phyloP scores from a whole-genome alignment of 2,797 vertebrate species.

The Sparidentex hasta region DNA sequence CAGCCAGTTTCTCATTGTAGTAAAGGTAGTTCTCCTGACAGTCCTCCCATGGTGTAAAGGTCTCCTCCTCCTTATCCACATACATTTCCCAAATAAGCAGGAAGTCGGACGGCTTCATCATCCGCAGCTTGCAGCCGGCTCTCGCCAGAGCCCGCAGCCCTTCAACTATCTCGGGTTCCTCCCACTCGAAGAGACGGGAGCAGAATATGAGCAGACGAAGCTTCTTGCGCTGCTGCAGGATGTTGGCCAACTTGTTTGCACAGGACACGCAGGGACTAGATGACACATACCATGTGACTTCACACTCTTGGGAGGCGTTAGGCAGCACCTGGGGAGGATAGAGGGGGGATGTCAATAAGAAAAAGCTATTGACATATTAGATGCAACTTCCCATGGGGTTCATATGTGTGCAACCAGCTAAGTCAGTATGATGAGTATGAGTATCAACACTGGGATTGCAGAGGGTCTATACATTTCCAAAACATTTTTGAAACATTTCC shows the following conservation, averaged over 20 bases:
- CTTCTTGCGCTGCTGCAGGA: constrained; percentile 87
- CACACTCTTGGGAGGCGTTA: constrained; percentile 81
- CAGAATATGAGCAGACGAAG: constrained; percentile 91
- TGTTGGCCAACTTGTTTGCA: constrained; percentile 85
- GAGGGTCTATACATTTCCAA: too few relatives aligned
- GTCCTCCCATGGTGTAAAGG: constrained; percentile 95
- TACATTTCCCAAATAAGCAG: constrained; percentile 94
- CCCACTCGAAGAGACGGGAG: constrained; percentile 95
- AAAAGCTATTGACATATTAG: not conserved
- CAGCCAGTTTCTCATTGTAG: constrained; percentile 92
- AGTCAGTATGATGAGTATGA: not conserved
- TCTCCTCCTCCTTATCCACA: constrained; percentile 91
- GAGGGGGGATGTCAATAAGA: not conserved
- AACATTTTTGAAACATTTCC: too few relatives aligned
- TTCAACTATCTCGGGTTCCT: constrained; percentile 90
- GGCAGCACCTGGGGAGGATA: constrained; percentile 84
- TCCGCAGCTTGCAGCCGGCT: constrained; percentile 92
- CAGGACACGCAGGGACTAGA: constrained; percentile 94
- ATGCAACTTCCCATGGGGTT: not conserved
- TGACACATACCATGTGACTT: constrained; percentile 94
- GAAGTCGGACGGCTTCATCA: constrained; percentile 98
- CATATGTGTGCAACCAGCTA: not conserved
- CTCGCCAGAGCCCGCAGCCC: constrained; percentile 88
- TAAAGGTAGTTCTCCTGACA: constrained; percentile 95
- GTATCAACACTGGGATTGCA: not conserved